These are phyloP conservation scores for Scylla paramamosain DNA, from an alignment of 1,140 invertebrate genomes.

Conservation along the genomic window DNA sequence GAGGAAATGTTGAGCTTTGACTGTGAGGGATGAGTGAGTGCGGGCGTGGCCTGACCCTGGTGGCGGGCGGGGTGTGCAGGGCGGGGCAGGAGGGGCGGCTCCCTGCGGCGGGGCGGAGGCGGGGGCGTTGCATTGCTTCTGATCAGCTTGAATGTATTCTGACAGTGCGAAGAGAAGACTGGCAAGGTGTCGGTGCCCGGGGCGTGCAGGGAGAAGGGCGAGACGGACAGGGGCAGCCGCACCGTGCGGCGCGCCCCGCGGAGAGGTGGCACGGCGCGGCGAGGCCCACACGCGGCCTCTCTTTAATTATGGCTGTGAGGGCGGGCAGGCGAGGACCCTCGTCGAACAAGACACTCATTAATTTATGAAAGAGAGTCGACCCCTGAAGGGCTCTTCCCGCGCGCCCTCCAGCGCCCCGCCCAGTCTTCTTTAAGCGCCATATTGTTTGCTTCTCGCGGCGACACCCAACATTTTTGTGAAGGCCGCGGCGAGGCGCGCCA, in stretches of 20 bases:
- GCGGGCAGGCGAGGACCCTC: slow-evolving; percentile 61
- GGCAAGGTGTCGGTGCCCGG: neutral
- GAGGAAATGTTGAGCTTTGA: no score
- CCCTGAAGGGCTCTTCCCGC: slow-evolving; percentile 60
- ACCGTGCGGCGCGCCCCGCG: neutral
- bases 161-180: no score
- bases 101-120: neutral
- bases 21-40: no score
- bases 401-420: slow-evolving; percentile 51
- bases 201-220: neutral
- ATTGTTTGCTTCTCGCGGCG: slow-evolving; percentile 40
- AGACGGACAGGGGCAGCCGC: neutral
- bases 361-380: slow-evolving; percentile 76
- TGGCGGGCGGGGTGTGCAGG: no score
- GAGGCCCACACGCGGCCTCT: slow-evolving; percentile 54
- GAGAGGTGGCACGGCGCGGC: neutral
- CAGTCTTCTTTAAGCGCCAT: slow-evolving; percentile 41
- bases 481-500: neutral
- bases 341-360: slow-evolving; percentile 73
- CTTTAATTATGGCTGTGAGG: slow-evolving; percentile 71
- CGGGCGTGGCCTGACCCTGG: no score
- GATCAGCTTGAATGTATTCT: no score
- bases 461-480: neutral
- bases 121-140: neutral
- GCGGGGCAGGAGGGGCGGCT: no score